phyloP scores from a whole-genome alignment of 2,113 vertebrate species.

The Pseudorhombus dupliciocellatus region DNA sequence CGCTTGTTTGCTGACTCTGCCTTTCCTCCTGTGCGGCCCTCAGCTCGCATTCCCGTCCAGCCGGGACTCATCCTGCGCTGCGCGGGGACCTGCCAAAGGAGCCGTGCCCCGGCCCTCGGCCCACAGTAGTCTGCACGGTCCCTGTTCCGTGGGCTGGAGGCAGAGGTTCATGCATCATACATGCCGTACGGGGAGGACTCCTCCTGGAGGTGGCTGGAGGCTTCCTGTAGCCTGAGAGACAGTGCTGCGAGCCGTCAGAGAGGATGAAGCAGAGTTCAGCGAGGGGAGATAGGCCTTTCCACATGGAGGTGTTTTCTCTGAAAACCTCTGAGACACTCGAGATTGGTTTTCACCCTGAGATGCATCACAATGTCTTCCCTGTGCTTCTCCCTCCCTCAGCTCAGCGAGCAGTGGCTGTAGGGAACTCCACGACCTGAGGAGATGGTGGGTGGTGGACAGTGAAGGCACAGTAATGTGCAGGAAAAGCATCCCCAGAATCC shows the following conservation, averaged over 20 bases:
- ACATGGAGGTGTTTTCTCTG: constrained; percentile 92
- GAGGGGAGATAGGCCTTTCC: constrained; percentile 58
- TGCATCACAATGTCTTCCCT: constrained; percentile 88
- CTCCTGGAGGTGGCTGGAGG: constrained; percentile 26
- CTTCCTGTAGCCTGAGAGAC: constrained; percentile 28
- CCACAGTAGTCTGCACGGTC: constrained; percentile 51
- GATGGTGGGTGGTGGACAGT: constrained; percentile 78
- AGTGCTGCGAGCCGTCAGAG: constrained; percentile 22
- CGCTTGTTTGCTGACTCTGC: constrained; percentile 75
- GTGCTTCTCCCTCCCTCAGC: constrained; percentile 69
- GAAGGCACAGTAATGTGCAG: constrained; percentile 83
- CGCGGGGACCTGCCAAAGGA: constrained; percentile 33
- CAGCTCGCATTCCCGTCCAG: constrained; percentile 84
- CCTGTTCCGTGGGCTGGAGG: constrained; percentile 18
- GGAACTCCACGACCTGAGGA: constrained; percentile 78
- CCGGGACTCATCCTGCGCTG: constrained; percentile 55
- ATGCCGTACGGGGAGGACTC: constrained; percentile 11
- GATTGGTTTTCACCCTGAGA: constrained; percentile 88
- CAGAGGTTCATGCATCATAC: constrained; percentile 22
- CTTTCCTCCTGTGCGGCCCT: constrained; percentile 82
- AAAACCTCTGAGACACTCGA: constrained; percentile 92
- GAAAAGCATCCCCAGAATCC: constrained; percentile 92
- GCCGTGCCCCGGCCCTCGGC: constrained; percentile 34
- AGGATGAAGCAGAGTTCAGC: constrained; percentile 60
- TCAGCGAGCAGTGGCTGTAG: constrained; percentile 83